Evolutionary conservation across 1,140 invertebrate genomes (phyloP).

Genomic region (Zaprionus gabonicus): DNA sequence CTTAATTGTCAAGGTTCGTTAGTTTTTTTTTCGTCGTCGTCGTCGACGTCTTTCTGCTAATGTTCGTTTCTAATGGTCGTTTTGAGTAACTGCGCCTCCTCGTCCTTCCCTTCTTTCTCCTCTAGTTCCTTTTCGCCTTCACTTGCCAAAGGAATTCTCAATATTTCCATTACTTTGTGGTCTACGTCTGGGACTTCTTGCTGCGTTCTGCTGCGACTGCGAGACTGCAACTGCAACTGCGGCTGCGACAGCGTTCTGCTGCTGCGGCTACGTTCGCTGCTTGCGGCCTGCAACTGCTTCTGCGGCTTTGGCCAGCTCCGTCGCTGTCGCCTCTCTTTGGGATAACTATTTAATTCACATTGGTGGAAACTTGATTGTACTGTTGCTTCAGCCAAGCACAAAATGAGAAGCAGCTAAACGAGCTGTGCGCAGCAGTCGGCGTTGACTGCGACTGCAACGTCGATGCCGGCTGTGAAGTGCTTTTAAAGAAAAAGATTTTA

Average conservation of each 20-base stretch:
- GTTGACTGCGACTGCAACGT: conserved; percentile 7
- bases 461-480: conserved; percentile 8
- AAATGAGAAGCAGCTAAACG: conserved; percentile 60
- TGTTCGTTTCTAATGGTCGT: conserved; percentile 78
- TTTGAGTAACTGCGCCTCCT: conserved; percentile 72
- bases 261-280: conserved; percentile 30
- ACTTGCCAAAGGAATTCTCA: conserved; percentile 72
- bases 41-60: conserved; percentile 73
- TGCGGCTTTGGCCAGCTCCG: conserved; percentile 36
- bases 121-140: conserved; percentile 14
- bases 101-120: background rate
- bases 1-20: conserved; percentile 81
- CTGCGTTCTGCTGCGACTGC: conserved; percentile 51
- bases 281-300: conserved; percentile 32
- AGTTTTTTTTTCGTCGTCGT: conserved; percentile 65
- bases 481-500: conserved; percentile 40
- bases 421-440: conserved; percentile 35
- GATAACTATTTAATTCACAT: conserved; percentile 80
- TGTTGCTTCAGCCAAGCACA: conserved; percentile 64
- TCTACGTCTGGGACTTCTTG: conserved; percentile 75
- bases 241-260: conserved; percentile 33
- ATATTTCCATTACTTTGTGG: conserved; percentile 81
- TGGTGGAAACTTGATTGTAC: conserved; percentile 81
- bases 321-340: conserved; percentile 76
- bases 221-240: conserved; percentile 34